Base-by-base conservation (phyloP, 2,888 invertebrate genomes). In the Germaria angustata region DNA sequence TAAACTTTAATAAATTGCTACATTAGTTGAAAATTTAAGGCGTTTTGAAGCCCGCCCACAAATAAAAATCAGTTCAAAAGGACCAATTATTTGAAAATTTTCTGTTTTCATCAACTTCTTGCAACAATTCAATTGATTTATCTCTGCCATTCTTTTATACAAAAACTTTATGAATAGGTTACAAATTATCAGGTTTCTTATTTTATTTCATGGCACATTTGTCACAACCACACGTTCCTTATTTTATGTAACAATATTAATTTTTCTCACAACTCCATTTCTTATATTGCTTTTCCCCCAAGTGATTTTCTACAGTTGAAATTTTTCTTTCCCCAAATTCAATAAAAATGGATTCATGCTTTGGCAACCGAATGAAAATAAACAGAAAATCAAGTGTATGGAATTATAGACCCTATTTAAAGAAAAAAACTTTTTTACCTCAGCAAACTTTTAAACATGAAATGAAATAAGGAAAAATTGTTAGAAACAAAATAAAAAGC, bases 311-410 rank as follows among this genome's bases (percentile, higher is more conserved):
- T 28, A 6, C 4, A 28, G 28, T 49, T 49, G 4, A 57, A 71
- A 69, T 59, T 72, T 65, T 65, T 24, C 17, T 61, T 53, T 24
- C 28, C 34, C n/a, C n/a, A n/a, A 61, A 59, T 59, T 66, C 28
- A 80, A 53, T 73, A 53, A 73, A 55, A 11, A 20, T n/a, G 34
- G 6, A 34, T 71, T 63, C 36, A 57, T 59, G 59, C 51, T 53
- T 7, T 68, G 68, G 11, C 44, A 55, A 20, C 22, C 24, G 32
- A 63, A 39, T 3, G 32, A 61, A 63, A 55, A 32, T 28, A 55
- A 17, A 63, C 34, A 41, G 39, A 78, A 78, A 65, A 55, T 17
- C 28, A 78, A 59, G n/a, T 59, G 20, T 68, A 66, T 61, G 17
- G 36, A 71, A 71, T 57, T 46, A 53, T 61, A 15, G 22, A 41